A percentile compares a stretch with the other conserved stretches of the same genome.
These are phyloP conservation scores for Megathymus violae DNA, from an alignment of 1,140 invertebrate genomes.

Conservation along the genomic window DNA sequence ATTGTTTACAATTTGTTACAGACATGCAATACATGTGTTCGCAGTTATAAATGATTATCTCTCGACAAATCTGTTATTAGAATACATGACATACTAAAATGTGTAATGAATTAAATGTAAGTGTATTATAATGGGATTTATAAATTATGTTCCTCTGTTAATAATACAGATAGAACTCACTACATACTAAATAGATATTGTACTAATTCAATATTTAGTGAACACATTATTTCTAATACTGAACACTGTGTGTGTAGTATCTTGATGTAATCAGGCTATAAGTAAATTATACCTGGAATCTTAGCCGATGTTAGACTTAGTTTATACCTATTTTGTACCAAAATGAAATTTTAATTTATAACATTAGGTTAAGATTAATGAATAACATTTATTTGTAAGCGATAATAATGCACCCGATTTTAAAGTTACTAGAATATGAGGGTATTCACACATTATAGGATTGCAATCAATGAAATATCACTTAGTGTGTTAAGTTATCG, in stretches of 20 bases:
- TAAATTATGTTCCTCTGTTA: not conserved
- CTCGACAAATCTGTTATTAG: too few species aligned
- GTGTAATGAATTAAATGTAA: too few species aligned
- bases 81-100: too few species aligned
- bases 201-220: conserved; percentile 15
- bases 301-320: conserved; percentile 29
- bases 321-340: conserved; percentile 16
- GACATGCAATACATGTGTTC: too few species aligned
- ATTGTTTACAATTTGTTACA: too few species aligned
- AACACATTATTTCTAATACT: conserved; percentile 17
- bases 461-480: not conserved
- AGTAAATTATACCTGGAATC: conserved; percentile 32
- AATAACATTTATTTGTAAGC: conserved; percentile 16
- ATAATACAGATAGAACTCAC: conserved; percentile 1
- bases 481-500: not conserved
- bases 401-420: not conserved
- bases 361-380: conserved; percentile 18
- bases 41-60: too few species aligned
- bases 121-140: too few species aligned
- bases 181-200: conserved; percentile 22
- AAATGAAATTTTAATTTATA: conserved; percentile 30
- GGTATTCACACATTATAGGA: not conserved
- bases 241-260: conserved; percentile 20
- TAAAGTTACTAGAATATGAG: not conserved
- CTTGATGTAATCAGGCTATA: conserved; percentile 30